Conservation (phyloP, 2,797 vertebrate species). For the Thaleichthys pacificus region DNA sequence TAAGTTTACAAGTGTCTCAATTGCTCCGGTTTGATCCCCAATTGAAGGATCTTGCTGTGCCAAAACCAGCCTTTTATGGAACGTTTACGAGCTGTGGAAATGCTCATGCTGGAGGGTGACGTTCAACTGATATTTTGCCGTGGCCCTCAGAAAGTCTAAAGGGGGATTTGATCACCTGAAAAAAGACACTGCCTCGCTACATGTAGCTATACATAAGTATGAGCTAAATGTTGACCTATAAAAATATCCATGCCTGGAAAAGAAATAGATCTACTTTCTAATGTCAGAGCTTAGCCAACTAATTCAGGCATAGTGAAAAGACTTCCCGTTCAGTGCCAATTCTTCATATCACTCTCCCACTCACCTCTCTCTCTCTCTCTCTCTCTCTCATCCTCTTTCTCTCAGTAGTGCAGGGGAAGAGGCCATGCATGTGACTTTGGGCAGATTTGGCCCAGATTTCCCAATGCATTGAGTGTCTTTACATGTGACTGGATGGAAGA, state of each 20-base stretch:
- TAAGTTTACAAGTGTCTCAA: neutral
- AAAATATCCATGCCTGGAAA: slow-evolving; percentile 10
- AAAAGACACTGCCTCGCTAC: neutral
- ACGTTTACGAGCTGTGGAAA: neutral
- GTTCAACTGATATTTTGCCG: neutral
- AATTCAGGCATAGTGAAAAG: neutral
- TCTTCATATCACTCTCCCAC: neutral
- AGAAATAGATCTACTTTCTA: slow-evolving; percentile 7
- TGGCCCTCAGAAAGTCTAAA: neutral
- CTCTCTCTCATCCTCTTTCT: neutral
- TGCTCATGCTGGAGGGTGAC: neutral
- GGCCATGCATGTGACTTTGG: slow-evolving; percentile 25
- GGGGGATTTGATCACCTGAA: neutral
- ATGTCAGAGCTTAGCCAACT: neutral
- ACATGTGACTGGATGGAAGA: slow-evolving; percentile 8
- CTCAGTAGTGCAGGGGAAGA: neutral
- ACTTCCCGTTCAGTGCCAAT: neutral
- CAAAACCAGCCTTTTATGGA: slow-evolving; percentile 2
- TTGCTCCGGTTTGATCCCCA: neutral
- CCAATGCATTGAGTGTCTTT: slow-evolving; percentile 5
- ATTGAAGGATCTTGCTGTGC: neutral
- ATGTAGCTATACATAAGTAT: slow-evolving; percentile 1
- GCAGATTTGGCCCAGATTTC: slow-evolving; percentile 23
- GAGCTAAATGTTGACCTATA: slow-evolving; percentile 7
- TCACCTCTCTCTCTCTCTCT: neutral